Conservation (phyloP, 2,797 vertebrate species). For the Cyprinella venusta region DNA sequence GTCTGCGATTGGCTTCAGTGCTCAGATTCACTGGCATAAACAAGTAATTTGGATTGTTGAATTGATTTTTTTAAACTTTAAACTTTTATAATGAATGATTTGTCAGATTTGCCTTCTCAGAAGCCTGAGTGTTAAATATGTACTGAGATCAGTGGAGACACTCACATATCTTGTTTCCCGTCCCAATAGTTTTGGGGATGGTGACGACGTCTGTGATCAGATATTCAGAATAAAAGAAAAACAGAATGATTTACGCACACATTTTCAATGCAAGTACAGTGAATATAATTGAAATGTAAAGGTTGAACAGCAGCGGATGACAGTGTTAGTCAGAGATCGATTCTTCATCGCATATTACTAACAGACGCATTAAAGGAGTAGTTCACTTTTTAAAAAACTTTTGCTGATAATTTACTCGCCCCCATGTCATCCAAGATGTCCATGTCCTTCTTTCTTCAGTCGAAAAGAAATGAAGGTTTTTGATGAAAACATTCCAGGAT, state of each 20-base stretch:
- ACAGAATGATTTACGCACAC: not conserved
- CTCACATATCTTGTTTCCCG: slow-evolving; percentile 98
- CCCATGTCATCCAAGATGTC: no score
- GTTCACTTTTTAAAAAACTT: no score
- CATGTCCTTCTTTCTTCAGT: no score
- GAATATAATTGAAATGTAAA: not conserved
- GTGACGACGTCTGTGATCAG: slow-evolving; percentile 71
- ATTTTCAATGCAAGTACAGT: not conserved
- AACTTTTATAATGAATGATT: not conserved
- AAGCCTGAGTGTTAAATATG: not conserved
- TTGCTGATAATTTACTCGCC: no score
- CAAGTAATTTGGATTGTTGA: not conserved
- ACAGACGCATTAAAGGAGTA: not conserved
- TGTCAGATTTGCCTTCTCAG: not conserved
- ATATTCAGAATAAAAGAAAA: slow-evolving; percentile 47
- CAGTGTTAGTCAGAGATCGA: not conserved
- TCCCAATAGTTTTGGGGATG: slow-evolving; percentile 80
- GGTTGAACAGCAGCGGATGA: slow-evolving; percentile 3
- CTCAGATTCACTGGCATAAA: not conserved
- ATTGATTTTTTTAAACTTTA: not conserved
- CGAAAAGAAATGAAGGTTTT: no score
- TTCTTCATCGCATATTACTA: not conserved
- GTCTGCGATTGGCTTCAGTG: no score
- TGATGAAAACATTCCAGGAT: no score
- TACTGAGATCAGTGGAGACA: slow-evolving; percentile 53